Evolutionary conservation across 2,888 invertebrate species (phyloP), one percentile per base, ranked within the genome.

Genomic region (Aspidiotus rigidus): DNA sequence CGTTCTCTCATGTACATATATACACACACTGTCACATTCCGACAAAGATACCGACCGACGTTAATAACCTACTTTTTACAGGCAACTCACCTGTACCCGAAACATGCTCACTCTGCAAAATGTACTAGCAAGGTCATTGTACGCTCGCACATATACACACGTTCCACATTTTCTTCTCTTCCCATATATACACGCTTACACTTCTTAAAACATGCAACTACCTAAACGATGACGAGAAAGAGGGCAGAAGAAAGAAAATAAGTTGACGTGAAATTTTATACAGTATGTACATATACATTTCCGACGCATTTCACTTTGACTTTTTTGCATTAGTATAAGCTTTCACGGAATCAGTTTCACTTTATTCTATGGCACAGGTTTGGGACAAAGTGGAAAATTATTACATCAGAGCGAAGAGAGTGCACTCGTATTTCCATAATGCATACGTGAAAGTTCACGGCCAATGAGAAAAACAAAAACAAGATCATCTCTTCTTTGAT

Each of bases 31-130:
- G 28, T 28, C 28, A 28, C 28, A 28, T 28, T 28, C 28, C 28
- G 28, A 28, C 28, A 28, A 28, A 28, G 28, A 28, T 28, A 28
- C 28, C 67, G 44, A 59, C 42, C 59, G 67, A 49, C 59, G 67
- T 67, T 67, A 67, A 59, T 67, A 59, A 67, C 67, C 67, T 53
- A 67, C 67, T 67, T 67, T 67, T 59, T 28, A 49, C 49, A 49
- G n/a, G 49, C 49, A 28, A 28, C 28, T 28, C 28, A 28, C 28
- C 28, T 28, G 28, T 28, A 28, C 28, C 28, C 28, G 28, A 28
- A 28, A 28, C 28, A 28, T 28, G 28, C 28, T 28, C 28, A 28
- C 28, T 17, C 56, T n/a, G 56, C 56, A 55, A 55, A 55, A 55
- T 16, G 11, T 16, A 16, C 56, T 13, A 28, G 16, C 59, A 59